Evolutionary conservation across 2,888 invertebrate genomes (phyloP), one percentile per base, ranked within the genome.

Genomic region (Cetonia aurata): DNA sequence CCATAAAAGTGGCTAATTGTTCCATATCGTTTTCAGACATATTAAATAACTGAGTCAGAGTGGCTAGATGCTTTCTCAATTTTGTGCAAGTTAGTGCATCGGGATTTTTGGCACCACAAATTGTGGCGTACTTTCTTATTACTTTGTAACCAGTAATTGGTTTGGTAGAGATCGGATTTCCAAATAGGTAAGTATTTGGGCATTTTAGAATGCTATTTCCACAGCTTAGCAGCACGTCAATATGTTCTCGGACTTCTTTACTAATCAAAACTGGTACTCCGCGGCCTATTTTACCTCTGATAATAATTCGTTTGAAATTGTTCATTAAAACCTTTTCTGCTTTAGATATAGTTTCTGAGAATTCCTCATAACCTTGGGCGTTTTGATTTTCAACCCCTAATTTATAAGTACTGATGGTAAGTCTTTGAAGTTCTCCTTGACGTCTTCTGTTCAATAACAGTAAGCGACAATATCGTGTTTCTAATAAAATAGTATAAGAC

Each of bases 391-490:
- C n/a, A 10, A 46, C 15, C 13, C 25, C 19, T 10, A 19, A 15
- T 55, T 67, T 6, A 19, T 67, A 55, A 12, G 59, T 57, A 33
- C 33, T 6, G 12, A 42, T 12, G n/a, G 10, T 12, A 17, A 60
- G n/a, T 68, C 68, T 59, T 59, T 68, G 59, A 3, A 68, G 48
- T 59, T 78, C 77, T 13, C 78, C 79, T 6, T 73, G 71, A 48
- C 79, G 37, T 66, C 71, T 70, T 50, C 78, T 71, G 67, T 79
- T 79, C n/a, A 78, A 59, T 13, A 78, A 33, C 8, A 79, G 17
- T n/a, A 77, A 60, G 19, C 75, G 57, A 62, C 77, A 79, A 70
- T 67, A 79, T 9, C 74, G 48, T 2, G 71, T 74, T 72, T 77
- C 76, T 31, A 76, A 12, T 44, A 78, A 68, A 8, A 31, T 60